phyloP scores from a whole-genome alignment of 2,797 vertebrate genomes.

The Urosaurus nigricauda region DNA sequence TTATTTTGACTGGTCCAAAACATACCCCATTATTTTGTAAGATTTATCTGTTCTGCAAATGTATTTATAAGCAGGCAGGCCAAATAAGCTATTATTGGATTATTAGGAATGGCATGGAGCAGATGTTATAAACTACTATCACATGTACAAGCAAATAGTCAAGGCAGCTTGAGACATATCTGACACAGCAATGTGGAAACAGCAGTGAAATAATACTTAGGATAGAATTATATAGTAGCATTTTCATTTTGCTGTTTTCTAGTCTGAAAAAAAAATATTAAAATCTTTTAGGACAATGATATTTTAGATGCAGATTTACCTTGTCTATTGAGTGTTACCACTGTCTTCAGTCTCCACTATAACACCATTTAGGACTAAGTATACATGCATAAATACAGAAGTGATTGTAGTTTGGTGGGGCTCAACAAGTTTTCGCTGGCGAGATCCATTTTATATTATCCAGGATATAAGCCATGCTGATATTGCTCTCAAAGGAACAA shows the following conservation, averaged over 20 bases:
- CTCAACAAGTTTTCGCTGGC: not conserved
- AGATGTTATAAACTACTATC: conserved; percentile 19
- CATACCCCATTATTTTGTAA: not conserved
- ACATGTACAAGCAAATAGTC: conserved; percentile 10
- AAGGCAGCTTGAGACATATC: not conserved
- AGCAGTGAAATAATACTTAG: conserved; percentile 2
- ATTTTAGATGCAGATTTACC: not conserved
- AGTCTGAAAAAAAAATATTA: too few relatives aligned
- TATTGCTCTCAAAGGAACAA: too few relatives aligned
- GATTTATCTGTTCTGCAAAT: conserved; percentile 19
- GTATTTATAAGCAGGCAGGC: not conserved
- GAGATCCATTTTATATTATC: not conserved
- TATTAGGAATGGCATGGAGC: conserved; percentile 27
- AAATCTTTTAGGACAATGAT: too few relatives aligned
- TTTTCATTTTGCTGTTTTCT: not conserved
- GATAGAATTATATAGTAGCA: not conserved
- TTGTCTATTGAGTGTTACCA: not conserved
- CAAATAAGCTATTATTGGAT: conserved; percentile 17
- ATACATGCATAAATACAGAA: not conserved
- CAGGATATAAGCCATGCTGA: too few relatives aligned
- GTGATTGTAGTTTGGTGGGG: not conserved
- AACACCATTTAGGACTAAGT: not conserved
- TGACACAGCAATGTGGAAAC: conserved; percentile 7
- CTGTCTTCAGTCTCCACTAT: not conserved
- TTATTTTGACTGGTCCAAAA: not conserved